Percentiles rank a stretch among this genome's conserved stretches.
Evolutionary conservation across 2,113 vertebrate species (phyloP).

Genomic region (Gymnorhina tibicen): DNA sequence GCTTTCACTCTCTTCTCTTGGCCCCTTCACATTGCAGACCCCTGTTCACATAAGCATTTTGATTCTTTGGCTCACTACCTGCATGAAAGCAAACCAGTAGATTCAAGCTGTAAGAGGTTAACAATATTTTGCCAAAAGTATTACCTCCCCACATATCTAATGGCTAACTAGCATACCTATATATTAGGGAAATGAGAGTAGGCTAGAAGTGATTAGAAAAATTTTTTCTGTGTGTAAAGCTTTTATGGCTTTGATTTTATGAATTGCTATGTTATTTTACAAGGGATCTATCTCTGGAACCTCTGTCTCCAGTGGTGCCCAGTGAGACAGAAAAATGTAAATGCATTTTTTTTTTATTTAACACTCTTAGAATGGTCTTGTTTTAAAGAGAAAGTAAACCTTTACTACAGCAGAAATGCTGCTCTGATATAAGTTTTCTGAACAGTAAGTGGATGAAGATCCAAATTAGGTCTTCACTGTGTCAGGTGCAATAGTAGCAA

Average conservation of each 20-base stretch:
- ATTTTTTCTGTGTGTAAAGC: not conserved
- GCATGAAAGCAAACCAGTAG: not conserved
- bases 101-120: not conserved
- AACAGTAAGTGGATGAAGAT: not conserved
- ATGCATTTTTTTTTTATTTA: not conserved
- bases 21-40: not conserved
- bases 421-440: not conserved
- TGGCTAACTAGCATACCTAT: not conserved
- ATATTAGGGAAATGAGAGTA: not conserved
- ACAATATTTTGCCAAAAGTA: not conserved
- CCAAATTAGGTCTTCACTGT: constrained; percentile 22
- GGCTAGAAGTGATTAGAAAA: not conserved
- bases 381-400: not conserved
- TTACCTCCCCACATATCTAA: not conserved
- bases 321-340: not conserved
- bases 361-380: not conserved
- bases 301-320: not conserved
- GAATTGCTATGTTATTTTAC: not conserved
- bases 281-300: not conserved
- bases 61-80: not conserved
- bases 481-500: constrained; percentile 1
- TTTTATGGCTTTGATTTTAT: not conserved
- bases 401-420: not conserved
- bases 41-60: not conserved
- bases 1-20: not conserved